Evolutionary conservation across 2,888 invertebrate genomes (phyloP).

Genomic region (Parasteatoda lunata): DNA sequence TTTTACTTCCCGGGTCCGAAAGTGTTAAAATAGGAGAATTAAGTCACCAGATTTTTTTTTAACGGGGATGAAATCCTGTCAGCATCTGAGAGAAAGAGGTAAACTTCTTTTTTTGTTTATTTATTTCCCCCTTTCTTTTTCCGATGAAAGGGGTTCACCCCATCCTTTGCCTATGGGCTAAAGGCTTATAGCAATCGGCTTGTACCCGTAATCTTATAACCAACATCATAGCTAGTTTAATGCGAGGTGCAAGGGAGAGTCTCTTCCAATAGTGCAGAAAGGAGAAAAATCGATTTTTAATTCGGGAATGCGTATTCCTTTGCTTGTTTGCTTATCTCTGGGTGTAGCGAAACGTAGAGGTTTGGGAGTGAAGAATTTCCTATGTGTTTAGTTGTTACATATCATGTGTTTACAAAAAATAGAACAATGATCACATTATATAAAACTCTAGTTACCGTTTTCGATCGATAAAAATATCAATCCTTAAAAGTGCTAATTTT

Average conservation of each 20-base stretch:
- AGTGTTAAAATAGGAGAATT: constrained; percentile 66
- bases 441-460: too few relatives aligned
- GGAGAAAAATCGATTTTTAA: constrained; percentile 66
- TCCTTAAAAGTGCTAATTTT: too few relatives aligned
- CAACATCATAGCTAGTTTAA: constrained; percentile 64
- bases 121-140: constrained; percentile 19
- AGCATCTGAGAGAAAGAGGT: constrained; percentile 45
- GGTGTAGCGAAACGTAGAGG: constrained; percentile 16
- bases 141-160: constrained; percentile 7
- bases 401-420: too few relatives aligned
- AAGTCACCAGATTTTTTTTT: constrained; percentile 48
- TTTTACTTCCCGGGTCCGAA: constrained; percentile 46
- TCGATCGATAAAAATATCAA: too few relatives aligned
- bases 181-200: constrained; percentile 65
- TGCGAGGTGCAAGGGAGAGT: constrained; percentile 39
- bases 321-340: constrained; percentile 17
- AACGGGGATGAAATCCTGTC: constrained; percentile 59
- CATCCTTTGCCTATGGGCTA: constrained; percentile 12
- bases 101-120: constrained; percentile 1
- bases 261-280: constrained; percentile 29
- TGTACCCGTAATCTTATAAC: constrained; percentile 64
- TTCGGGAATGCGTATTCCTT: constrained; percentile 18
- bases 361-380: constrained; percentile 5
- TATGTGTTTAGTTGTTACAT: too few relatives aligned
- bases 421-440: too few relatives aligned